A percentile compares a stretch with the other conserved stretches of the same genome.
Evolutionary conservation across 2,113 vertebrate genomes (phyloP).

Genomic region (Lonchura striata): DNA sequence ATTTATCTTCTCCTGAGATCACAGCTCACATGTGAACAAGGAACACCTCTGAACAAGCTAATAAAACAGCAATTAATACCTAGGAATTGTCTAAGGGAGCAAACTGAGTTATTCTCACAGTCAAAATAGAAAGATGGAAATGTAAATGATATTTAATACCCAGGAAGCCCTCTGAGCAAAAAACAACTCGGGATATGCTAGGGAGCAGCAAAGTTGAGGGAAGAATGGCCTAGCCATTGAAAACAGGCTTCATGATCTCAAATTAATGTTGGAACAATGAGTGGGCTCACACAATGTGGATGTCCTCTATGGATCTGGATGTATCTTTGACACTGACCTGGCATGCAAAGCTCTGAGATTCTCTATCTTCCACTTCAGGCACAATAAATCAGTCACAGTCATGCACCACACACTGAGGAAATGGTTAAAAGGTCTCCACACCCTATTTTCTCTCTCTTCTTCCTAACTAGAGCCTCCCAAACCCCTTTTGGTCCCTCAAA

Average conservation of each 20-base stretch:
- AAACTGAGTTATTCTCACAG: not conserved
- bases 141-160: not conserved
- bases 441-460: not conserved
- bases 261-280: not conserved
- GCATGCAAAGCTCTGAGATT: not conserved
- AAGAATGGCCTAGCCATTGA: not conserved
- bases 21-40: constrained; percentile 15
- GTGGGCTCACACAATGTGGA: not conserved
- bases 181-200: not conserved
- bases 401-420: not conserved
- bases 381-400: not conserved
- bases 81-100: not conserved
- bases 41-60: not conserved
- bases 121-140: not conserved
- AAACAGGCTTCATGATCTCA: not conserved
- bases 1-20: constrained; percentile 2
- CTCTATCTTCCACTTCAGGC: not conserved
- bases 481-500: not conserved
- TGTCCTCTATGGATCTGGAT: not conserved
- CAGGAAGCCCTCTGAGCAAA: not conserved
- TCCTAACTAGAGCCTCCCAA: not conserved
- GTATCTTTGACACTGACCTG: not conserved
- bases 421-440: not conserved
- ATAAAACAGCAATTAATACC: constrained; percentile 32
- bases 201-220: not conserved